Evolutionary conservation across 2,888 invertebrate species (phyloP).

Genomic region (Drosophila setosimentum): DNA sequence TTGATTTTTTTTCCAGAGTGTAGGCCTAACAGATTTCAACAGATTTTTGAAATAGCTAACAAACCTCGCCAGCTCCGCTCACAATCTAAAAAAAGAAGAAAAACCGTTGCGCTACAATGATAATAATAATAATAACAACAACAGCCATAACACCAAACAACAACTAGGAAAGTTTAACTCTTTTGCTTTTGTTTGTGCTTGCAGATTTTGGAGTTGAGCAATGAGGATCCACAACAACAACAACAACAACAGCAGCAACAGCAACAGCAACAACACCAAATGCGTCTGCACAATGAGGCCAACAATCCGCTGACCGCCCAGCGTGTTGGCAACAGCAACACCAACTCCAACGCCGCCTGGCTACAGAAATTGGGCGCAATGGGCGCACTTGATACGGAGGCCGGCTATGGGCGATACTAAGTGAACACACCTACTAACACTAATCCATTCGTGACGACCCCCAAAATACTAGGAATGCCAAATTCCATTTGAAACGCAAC

Average conservation of each 20-base stretch:
- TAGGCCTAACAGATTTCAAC: slow-evolving; percentile 64
- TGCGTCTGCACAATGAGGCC: slow-evolving; percentile 77
- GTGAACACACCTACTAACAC: neutral
- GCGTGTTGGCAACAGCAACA: slow-evolving; percentile 32
- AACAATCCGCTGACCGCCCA: slow-evolving; percentile 58
- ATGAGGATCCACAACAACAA: slow-evolving; percentile 81
- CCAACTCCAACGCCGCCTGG: slow-evolving; percentile 72
- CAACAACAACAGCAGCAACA: slow-evolving; percentile 49
- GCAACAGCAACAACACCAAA: slow-evolving; percentile 51
- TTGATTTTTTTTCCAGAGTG: neutral
- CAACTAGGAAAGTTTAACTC: slow-evolving; percentile 63
- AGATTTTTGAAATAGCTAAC: slow-evolving; percentile 75
- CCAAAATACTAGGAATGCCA: slow-evolving; percentile 38
- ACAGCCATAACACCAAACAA: slow-evolving; percentile 52
- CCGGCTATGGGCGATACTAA: slow-evolving; percentile 77
- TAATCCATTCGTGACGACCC: slow-evolving; percentile 46
- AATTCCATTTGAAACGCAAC: slow-evolving; percentile 32
- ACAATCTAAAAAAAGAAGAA: slow-evolving; percentile 9
- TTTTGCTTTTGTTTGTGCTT: slow-evolving; percentile 42
- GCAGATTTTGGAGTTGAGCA: slow-evolving; percentile 85
- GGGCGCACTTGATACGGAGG: slow-evolving; percentile 74
- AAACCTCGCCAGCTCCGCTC: slow-evolving; percentile 37
- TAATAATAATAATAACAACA: slow-evolving; percentile 43
- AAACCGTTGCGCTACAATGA: slow-evolving; percentile 54
- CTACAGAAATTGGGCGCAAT: slow-evolving; percentile 75